Evolutionary conservation across 2,888 invertebrate species (phyloP).

Genomic region (Callyntrura sp.): DNA sequence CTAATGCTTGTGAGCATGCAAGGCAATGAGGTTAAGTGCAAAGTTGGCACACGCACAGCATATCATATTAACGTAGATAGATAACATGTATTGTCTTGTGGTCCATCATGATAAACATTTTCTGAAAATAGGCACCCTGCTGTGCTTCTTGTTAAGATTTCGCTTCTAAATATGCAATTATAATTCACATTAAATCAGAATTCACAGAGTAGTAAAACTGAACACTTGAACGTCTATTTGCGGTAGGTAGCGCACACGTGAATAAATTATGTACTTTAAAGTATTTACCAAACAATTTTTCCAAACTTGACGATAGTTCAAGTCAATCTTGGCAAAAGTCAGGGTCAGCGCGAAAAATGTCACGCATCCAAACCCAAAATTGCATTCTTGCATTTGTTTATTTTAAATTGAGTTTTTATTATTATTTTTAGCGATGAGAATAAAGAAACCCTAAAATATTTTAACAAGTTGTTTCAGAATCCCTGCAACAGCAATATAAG

Average conservation of each 20-base stretch:
- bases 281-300: no score
- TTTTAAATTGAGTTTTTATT: background rate
- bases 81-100: constrained; percentile 12
- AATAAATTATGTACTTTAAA: no score
- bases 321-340: no score
- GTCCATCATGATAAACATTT: background rate
- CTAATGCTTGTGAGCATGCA: background rate
- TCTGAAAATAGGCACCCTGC: background rate
- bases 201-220: no score
- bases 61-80: constrained; percentile 34
- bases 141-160: no score
- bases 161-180: no score
- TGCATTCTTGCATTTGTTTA: background rate
- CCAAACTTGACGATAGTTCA: no score
- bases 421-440: background rate
- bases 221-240: no score
- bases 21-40: constrained; percentile 39
- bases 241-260: no score
- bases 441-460: background rate
- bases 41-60: constrained; percentile 40
- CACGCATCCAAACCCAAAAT: background rate
- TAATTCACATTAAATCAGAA: no score
- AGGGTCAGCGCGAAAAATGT: background rate
- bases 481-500: background rate
- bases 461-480: background rate